These are phyloP conservation scores for Tigriopus japonicus DNA, from an alignment of 1,140 invertebrate genomes.

Conservation along the genomic window DNA sequence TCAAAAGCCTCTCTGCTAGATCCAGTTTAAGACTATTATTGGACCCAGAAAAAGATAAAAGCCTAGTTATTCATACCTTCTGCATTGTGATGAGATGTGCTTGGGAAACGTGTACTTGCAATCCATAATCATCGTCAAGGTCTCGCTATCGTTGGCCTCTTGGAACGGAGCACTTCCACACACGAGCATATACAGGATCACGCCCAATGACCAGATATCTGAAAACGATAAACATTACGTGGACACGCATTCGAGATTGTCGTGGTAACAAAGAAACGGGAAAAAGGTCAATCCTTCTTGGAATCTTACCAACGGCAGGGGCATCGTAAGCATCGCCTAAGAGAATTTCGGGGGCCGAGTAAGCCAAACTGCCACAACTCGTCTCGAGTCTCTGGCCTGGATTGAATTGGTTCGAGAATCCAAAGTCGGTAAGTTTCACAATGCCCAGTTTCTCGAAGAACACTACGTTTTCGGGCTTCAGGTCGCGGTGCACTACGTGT, in stretches of 20 bases:
- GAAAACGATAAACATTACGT: conserved; percentile 19
- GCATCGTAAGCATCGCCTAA: conserved; percentile 86
- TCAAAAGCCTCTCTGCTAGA: no score
- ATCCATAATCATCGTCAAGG: conserved; percentile 98
- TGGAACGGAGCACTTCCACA: conserved; percentile 93
- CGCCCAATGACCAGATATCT: conserved; percentile 96
- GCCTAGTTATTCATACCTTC: conserved; percentile 40
- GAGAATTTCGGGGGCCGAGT: conserved; percentile 97
- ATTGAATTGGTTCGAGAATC: conserved; percentile 87
- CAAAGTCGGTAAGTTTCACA: conserved; percentile 98
- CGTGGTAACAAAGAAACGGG: neutral
- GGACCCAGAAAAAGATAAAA: no score
- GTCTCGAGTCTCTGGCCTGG: conserved; percentile 95
- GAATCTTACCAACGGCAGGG: conserved; percentile 61
- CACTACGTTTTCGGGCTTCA: conserved; percentile 97
- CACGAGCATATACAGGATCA: conserved; percentile 95
- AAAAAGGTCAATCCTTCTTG: neutral
- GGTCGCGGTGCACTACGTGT: conserved; percentile 79
- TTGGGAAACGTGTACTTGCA: conserved; percentile 87
- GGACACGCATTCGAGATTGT: neutral
- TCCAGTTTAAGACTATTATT: no score
- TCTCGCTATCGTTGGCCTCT: conserved; percentile 97
- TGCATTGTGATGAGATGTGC: conserved; percentile 68
- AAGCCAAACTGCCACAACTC: conserved; percentile 95
- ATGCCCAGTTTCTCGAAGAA: conserved; percentile 93